Evolutionary conservation across 37 sponge, comb jelly and placozoan genomes (phyloP).

Genomic region (Diacarnus erythraeanus): DNA sequence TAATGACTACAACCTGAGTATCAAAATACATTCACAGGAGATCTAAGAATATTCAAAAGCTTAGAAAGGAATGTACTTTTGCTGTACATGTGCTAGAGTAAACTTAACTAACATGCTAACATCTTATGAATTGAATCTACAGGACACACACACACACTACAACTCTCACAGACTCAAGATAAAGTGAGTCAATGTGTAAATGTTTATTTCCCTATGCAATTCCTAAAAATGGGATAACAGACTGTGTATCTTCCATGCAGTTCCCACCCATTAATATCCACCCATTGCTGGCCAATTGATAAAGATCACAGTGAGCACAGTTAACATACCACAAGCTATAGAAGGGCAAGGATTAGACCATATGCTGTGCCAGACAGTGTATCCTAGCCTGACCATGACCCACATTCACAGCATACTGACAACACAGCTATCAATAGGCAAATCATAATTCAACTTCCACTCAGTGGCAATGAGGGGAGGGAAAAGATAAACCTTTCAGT

Average conservation of each 20-base stretch:
- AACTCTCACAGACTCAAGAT: background rate
- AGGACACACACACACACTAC: background rate
- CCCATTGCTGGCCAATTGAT: background rate
- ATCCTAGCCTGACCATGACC: background rate
- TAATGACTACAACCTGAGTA: conserved; percentile 26
- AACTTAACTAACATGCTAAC: no score
- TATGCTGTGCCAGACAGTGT: background rate
- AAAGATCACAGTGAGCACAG: background rate
- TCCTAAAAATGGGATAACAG: no score
- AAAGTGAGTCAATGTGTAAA: no score
- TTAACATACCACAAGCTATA: background rate
- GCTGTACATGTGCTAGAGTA: no score
- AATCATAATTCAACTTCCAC: background rate
- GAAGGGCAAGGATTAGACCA: background rate
- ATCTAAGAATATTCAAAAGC: no score
- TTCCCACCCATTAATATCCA: conserved; percentile 1
- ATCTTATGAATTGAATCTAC: background rate
- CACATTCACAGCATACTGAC: background rate
- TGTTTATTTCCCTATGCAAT: no score
- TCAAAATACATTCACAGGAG: no score
- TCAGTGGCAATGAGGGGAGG: background rate
- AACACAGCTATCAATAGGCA: background rate
- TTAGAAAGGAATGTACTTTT: no score
- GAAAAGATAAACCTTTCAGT: conserved; percentile 16
- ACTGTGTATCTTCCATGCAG: no score